Base-by-base conservation (phyloP, 2,888 invertebrate species). In the Macropis europaea region DNA sequence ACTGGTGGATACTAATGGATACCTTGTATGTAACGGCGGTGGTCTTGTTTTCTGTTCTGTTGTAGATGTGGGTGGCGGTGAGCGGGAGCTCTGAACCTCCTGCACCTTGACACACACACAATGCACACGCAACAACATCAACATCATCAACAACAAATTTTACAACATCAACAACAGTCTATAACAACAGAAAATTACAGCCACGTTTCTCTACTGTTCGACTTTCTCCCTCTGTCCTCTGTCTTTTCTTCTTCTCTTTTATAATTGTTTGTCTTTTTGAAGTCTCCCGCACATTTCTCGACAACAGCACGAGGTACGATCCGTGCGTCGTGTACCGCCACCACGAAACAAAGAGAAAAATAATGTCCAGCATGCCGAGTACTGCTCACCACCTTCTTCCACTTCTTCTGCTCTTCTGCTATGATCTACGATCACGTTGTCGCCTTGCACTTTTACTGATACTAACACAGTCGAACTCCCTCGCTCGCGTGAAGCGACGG, bases 21-120 rank as follows among this genome's bases (percentile, higher is more conserved):
- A 88, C 84, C 85, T 89, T 89, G 87, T 88, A 86, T 90, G 89
- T 90, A 90, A 90, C 89, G 86, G 88, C 88, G 89, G 88, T 88
- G 90, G 88, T 89, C 88, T 89, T 89, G 88, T 88, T 88, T 88
- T 90, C 89, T 90, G 86, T 89, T 90, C 88, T 90, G 90, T 90
- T 90, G 89, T 90, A 90, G 90, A 90, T 90, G 90, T 90, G 90
- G 89, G 90, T 90, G 90, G 90, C 90, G 90, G 89, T 90, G 90
- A 90, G 89, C 90, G 89, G 90, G 89, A 90, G 89, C 89, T 85
- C 88, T 87, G 84, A 87, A 86, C 82, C 87, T 87, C 88, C 88
- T 87, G 87, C 87, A 72, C 77, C 82, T 74, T 81, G 79, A 81
- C 76, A 79, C 68, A 79, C 62, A 66, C 73, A 66, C 67, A 74